Percentiles rank a stretch among this genome's conserved stretches.
phyloP scores from a whole-genome alignment of 2,113 vertebrate species.

The Sinocyclocheilus anshuiensis region DNA sequence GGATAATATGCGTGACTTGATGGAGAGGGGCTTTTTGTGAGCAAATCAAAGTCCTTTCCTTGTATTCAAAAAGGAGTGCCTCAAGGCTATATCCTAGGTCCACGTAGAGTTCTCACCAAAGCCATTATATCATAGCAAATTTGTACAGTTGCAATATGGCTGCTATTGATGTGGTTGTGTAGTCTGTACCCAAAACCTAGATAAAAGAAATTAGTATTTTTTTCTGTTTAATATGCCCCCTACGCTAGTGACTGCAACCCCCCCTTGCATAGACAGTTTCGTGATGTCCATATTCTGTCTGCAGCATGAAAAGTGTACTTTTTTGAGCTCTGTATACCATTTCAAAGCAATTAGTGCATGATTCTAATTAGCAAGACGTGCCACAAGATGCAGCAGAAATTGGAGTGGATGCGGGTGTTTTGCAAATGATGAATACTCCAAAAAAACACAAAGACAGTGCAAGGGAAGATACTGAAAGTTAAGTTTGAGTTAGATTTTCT shows the following conservation, averaged over 20 bases:
- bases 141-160: conserved; percentile 52
- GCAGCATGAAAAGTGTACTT: conserved; percentile 68
- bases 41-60: conserved; percentile 13
- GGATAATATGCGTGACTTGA: conserved; percentile 54
- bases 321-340: conserved; percentile 55
- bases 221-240: conserved; percentile 62
- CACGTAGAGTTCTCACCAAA: conserved; percentile 1
- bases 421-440: conserved; percentile 10
- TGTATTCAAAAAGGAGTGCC: conserved; percentile 24
- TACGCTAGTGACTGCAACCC: conserved; percentile 56
- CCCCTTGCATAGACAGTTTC: conserved; percentile 41
- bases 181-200: conserved; percentile 39
- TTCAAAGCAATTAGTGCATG: conserved; percentile 71
- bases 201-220: conserved; percentile 57
- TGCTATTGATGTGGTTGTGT: conserved; percentile 50
- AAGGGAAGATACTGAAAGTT: background rate
- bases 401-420: conserved; percentile 18
- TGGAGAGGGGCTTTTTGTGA: conserved; percentile 46
- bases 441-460: background rate
- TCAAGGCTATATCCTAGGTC: conserved; percentile 27
- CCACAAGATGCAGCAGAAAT: conserved; percentile 52
- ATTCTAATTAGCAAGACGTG: conserved; percentile 64
- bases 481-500: background rate
- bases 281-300: conserved; percentile 53
- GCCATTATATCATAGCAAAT: conserved; percentile 45